Conservation (phyloP, 2,888 invertebrate genomes). For the Coleophora flavipennella region DNA sequence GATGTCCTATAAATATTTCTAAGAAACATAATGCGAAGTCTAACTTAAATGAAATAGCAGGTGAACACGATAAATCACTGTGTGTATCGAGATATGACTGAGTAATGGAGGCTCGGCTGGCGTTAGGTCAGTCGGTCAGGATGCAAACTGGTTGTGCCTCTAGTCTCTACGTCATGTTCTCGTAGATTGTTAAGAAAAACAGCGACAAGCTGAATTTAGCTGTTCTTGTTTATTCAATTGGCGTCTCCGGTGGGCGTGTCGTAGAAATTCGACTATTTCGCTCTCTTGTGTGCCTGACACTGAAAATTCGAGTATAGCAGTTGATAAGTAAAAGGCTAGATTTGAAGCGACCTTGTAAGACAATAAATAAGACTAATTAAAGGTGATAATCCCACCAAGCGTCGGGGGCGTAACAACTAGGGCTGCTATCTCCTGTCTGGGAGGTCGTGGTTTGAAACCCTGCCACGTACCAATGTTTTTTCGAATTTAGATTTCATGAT, state of each 20-base stretch:
- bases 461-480: too few species aligned
- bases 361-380: too few species aligned
- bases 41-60: constrained; percentile 2
- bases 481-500: too few species aligned
- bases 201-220: constrained; percentile 26
- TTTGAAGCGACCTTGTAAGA: too few species aligned
- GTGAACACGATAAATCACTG: constrained; percentile 38
- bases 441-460: too few species aligned
- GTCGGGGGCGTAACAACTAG: too few species aligned
- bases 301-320: constrained; percentile 7
- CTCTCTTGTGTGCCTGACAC: constrained; percentile 14
- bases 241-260: constrained; percentile 37
- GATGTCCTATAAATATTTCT: constrained; percentile 36
- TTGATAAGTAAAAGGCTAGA: too few species aligned
- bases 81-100: constrained; percentile 42
- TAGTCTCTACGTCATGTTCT: constrained; percentile 6
- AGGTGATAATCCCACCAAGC: too few species aligned
- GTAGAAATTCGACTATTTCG: constrained; percentile 5
- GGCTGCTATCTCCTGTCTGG: too few species aligned
- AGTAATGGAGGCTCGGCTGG: constrained; percentile 23
- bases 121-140: constrained; percentile 25
- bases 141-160: constrained; percentile 37
- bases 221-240: constrained; percentile 8
- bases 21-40: constrained; percentile 34
- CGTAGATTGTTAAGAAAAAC: not conserved